These are phyloP conservation scores for Tachycineta bicolor DNA, from an alignment of 2,113 vertebrate genomes.

Conservation along the genomic window DNA sequence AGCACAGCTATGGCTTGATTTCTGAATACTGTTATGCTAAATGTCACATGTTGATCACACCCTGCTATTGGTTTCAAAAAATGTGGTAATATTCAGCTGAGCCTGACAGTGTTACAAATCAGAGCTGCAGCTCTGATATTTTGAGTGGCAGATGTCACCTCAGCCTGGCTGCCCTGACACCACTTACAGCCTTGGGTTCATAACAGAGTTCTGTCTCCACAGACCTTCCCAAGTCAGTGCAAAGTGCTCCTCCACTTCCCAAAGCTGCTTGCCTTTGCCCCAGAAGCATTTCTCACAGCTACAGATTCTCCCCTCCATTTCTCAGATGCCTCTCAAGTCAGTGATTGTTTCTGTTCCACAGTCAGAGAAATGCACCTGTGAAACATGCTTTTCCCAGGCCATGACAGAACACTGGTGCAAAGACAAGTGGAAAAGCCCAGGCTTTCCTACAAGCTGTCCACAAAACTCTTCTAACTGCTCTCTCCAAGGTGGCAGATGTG, in stretches of 20 bases:
- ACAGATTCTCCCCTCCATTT: not conserved
- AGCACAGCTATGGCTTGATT: not conserved
- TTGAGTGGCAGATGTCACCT: not conserved
- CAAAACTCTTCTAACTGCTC: not conserved
- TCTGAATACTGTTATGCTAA: not conserved
- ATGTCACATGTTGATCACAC: not conserved
- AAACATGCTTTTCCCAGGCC: not conserved
- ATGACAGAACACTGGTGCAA: not conserved
- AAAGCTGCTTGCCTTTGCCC: not conserved
- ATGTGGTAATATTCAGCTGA: not conserved
- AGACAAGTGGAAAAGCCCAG: not conserved
- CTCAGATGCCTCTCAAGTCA: not conserved
- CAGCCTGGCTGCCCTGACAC: not conserved
- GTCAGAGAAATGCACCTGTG: not conserved
- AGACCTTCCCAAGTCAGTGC: not conserved
- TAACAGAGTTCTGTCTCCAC: not conserved
- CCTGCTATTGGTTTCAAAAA: not conserved
- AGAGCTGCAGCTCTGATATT: not conserved
- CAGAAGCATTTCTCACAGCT: not conserved
- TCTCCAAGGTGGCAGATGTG: not conserved
- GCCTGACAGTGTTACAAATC: not conserved
- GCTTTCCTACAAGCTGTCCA: not conserved
- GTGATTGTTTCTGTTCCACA: not conserved
- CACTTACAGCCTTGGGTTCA: not conserved
- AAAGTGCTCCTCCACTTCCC: not conserved